Evolutionary conservation across 2,113 vertebrate genomes (phyloP).

Genomic region (Pholis gunnellus): DNA sequence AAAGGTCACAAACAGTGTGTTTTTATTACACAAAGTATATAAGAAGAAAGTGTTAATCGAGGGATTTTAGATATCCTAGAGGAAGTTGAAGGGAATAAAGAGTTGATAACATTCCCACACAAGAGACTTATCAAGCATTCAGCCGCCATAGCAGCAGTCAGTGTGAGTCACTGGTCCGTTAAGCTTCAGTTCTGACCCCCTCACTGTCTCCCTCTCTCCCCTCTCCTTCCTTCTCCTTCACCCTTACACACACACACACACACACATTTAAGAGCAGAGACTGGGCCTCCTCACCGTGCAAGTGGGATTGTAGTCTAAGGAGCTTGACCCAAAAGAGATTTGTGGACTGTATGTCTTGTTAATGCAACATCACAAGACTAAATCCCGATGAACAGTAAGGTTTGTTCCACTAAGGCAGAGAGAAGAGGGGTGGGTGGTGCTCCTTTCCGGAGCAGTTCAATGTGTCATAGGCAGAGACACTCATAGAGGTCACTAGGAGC

Average conservation of each 20-base stretch:
- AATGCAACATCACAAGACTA: slow-evolving; percentile 28
- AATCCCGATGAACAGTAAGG: slow-evolving; percentile 15
- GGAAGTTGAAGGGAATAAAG: not conserved
- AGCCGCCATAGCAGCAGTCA: slow-evolving; percentile 53
- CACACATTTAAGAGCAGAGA: slow-evolving; percentile 16
- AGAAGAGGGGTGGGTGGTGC: not conserved
- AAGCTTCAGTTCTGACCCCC: slow-evolving; percentile 42
- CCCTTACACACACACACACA: not conserved
- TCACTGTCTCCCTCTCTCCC: not conserved
- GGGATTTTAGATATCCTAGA: not conserved
- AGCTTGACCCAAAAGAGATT: slow-evolving; percentile 35
- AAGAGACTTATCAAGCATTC: slow-evolving; percentile 51
- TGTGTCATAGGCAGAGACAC: slow-evolving; percentile 24
- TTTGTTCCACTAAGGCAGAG: slow-evolving; percentile 13
- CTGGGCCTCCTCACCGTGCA: not conserved
- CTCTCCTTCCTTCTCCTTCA: not conserved
- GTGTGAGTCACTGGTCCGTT: slow-evolving; percentile 45
- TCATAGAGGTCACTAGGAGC: slow-evolving; percentile 8
- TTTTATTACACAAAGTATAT: not conserved
- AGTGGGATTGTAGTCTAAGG: slow-evolving; percentile 18
- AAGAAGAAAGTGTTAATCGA: not conserved
- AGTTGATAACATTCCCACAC: slow-evolving; percentile 28
- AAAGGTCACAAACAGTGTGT: not conserved
- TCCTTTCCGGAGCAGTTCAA: not conserved
- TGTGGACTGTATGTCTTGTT: slow-evolving; percentile 4